Evolutionary conservation across 2,888 invertebrate species (phyloP), one percentile per base, ranked within the genome.

Genomic region (Plusia festucae): DNA sequence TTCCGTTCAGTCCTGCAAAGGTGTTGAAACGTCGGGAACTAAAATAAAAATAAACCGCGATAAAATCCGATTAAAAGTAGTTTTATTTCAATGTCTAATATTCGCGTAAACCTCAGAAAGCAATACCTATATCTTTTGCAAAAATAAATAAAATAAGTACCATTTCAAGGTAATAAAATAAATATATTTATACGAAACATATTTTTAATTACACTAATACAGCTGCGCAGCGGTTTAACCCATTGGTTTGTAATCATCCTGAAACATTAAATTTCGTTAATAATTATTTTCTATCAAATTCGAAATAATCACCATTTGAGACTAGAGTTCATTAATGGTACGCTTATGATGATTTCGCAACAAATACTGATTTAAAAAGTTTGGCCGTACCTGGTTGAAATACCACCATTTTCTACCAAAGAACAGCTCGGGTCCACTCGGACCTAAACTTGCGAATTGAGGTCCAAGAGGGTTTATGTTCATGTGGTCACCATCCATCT

Each of bases 381-480:
- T n/a, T n/a, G n/a, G n/a, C n/a, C n/a, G n/a, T 64, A 93, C 94
- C 90, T 94, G 94, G 69, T 94, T 93, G 61, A 83, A 94, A 61
- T 94, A 94, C 94, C 94, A 94, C 94, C 94, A 94, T 73, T 94
- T 94, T 69, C 94, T 86, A 0, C 88, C 89, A 69, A 89, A 91
- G 72, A 94, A 91, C 0, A 94, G 66, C 0, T 90, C 86, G 0
- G 84, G 78, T 0, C 89, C 93, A 11, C 81, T 72, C 0, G 93
- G 91, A 1, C 89, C 92, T 6, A 73, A 20, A 1, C 46, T 70
- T 1, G 68, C 69, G 15, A 91, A 84, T 20, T 68, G n/a, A 0
- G 94, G 93, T 0, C 84, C 93, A 27, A 82, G 83, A 0, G 93
- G 93, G 67, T 91, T 93, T 4, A 93, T 57, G 18, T 94, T 94